Evolutionary conservation across 2,888 invertebrate species (phyloP), one percentile per base, ranked within the genome.

Genomic region (Furcula furcula): DNA sequence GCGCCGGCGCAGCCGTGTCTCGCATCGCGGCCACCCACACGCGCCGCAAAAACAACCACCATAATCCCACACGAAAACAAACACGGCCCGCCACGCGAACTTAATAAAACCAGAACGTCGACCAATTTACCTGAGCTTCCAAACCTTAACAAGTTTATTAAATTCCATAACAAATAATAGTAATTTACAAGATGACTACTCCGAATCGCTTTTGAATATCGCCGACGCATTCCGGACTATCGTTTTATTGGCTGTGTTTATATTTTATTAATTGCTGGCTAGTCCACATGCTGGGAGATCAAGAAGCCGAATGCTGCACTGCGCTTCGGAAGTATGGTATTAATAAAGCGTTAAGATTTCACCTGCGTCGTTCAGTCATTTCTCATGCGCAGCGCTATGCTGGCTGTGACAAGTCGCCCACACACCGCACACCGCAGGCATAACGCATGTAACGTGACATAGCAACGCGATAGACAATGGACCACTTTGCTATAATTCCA

Each of bases 121-220:
- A 66, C 75, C 77, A 82, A 85, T 84, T 84, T 80, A 82, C 84
- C 78, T 83, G 67, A 75, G 75, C 76, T 81, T 75, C 82, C 74
- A 82, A 83, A 80, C 79, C 76, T 76, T 86, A 87, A 88, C 88
- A 86, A 88, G 87, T 88, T 86, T 88, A 89, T 87, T 87, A 88
- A 70, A 88, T 86, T 84, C 77, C 71, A 76, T 79, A 84, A 77
- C 77, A 80, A 86, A 87, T 86, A 86, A 83, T 87, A 79, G 81
- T 84, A 76, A 86, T 87, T 85, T 82, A 81, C 76, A 75, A 72
- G 80, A 84, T 85, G 84, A 82, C 76, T 74, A 76, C 67, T 78
- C 26, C 68, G 65, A 71, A 77, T 79, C 46, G 69, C 79, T 78
- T 81, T 85, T 84, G 81, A 78, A 73, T 70, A 71, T 62, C 62